Conservation (phyloP, 2,888 invertebrate genomes). For the Suillia variegata region DNA sequence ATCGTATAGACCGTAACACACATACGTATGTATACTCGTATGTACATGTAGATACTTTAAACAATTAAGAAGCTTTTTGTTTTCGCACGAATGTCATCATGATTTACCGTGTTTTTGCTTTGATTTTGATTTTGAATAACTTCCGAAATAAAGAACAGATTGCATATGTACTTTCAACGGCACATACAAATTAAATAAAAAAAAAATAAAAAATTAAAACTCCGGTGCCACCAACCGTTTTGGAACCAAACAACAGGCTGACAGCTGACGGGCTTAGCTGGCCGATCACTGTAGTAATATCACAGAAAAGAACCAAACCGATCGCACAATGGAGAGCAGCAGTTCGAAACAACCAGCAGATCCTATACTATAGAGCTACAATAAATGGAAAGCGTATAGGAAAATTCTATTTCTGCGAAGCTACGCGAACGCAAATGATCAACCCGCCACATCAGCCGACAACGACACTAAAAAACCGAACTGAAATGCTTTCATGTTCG, state of each 20-base stretch:
- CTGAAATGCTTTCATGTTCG: too few species aligned
- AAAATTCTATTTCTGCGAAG: not conserved
- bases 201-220: conserved; percentile 24
- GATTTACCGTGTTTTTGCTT: not conserved
- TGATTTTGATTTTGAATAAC: not conserved
- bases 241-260: conserved; percentile 39
- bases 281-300: not conserved
- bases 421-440: not conserved
- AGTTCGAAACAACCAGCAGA: conserved; percentile 12
- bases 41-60: too few species aligned
- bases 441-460: too few species aligned
- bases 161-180: too few species aligned
- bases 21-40: too few species aligned
- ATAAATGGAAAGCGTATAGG: not conserved
- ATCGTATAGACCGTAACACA: too few species aligned
- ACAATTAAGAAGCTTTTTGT: too few species aligned
- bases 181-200: not conserved
- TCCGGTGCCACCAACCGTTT: conserved; percentile 42
- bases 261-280: conserved; percentile 33
- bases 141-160: not conserved
- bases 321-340: conserved; percentile 21
- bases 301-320: conserved; percentile 6
- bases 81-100: not conserved
- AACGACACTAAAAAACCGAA: too few species aligned
- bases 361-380: not conserved